Conservation (phyloP, 2,113 vertebrate genomes). For the Aphyosemion australe region DNA sequence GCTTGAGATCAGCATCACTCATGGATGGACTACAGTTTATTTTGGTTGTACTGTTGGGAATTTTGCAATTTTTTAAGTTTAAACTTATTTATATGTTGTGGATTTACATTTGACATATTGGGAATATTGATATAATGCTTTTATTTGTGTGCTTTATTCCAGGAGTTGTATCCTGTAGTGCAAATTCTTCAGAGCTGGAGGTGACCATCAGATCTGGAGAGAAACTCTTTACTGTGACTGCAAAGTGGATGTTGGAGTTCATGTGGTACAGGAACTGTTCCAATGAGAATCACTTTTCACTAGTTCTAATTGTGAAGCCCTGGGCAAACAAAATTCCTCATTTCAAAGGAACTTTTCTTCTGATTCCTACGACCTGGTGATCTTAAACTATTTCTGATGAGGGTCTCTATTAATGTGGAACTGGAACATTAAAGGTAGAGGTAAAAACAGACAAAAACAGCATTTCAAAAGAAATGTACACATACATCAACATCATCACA, state of each 20-base stretch:
- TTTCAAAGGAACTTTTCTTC: conserved; percentile 8
- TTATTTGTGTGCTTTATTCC: conserved; percentile 1
- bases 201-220: conserved; percentile 37
- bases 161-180: conserved; percentile 11
- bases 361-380: conserved; percentile 12
- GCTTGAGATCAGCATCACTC: not conserved
- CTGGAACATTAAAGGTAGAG: not conserved
- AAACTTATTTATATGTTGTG: too few species aligned
- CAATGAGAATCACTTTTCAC: conserved; percentile 30
- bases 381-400: conserved; percentile 26
- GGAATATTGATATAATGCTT: too few species aligned
- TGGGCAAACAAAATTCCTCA: not conserved
- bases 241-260: too few species aligned
- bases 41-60: not conserved
- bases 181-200: not conserved
- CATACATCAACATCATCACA: too few species aligned
- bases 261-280: too few species aligned
- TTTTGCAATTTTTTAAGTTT: not conserved
- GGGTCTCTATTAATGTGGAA: conserved; percentile 22
- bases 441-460: accelerated
- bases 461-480: too few species aligned
- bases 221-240: conserved; percentile 14
- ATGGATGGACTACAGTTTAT: not conserved
- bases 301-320: conserved; percentile 1
- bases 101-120: too few species aligned